Base-by-base conservation (phyloP, 2,888 invertebrate species). In the Blomia tropicalis region DNA sequence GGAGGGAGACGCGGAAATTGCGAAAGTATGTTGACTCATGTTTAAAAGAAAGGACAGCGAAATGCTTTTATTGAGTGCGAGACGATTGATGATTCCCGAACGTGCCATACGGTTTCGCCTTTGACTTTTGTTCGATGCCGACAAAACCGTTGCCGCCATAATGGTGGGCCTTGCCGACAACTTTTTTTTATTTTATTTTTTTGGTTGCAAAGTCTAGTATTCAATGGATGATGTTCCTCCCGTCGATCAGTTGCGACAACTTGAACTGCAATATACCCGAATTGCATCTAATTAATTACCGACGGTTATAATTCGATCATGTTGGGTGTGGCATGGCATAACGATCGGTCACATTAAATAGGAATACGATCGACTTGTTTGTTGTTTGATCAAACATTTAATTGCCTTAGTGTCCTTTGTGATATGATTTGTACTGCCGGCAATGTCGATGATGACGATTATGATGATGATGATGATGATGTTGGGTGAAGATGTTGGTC, bases 381-480 rank as follows among this genome's bases (percentile, higher is more conserved):
- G n/a, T 27, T 14, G 51, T 47, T 47, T 47, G 51, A 25, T 47
- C 51, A 47, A 47, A 27, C 51, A 47, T n/a, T 47, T 47, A 47
- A 47, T 47, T 47, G 51, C 51, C 7, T 47, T 47, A 47, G 51
- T 47, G 51, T 47, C 51, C 51, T 47, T 47, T 47, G 51, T 47
- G 41, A 14, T 47, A n/a, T 27, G 27, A 47, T 47, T 47, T 7
- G 11, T 47, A 17, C 41, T 41, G n/a, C 14, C 14, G 14, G 41
- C n/a, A 41, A 41, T 41, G n/a, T 14, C 41, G 41, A 17, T 41
- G 41, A 17, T 41, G 41, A 17, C n/a, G 41, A 41, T 41, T 14
- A 17, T 41, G 41, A 17, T 41, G 41, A 17, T 41, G 41, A 17
- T 41, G 14, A 17, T 41, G 41, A 14, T n/a, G 41, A 41, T 41